Percentiles rank a stretch among this genome's conserved stretches.
phyloP scores from a whole-genome alignment of 2,113 vertebrate genomes.

The Xyrauchen texanus region DNA sequence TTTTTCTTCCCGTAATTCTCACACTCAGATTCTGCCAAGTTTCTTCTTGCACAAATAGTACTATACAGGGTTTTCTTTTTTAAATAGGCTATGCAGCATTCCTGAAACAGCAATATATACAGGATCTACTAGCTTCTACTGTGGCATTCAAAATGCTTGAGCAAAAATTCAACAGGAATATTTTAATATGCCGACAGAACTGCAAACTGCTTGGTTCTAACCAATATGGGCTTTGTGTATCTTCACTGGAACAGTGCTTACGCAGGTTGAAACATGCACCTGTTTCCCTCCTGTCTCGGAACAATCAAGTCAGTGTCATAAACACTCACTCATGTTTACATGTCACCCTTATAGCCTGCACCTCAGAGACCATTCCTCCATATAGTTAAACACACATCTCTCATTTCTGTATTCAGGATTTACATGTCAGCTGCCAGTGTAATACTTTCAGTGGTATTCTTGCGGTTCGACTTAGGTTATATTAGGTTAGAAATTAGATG shows the following conservation, averaged over 20 bases:
- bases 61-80: conserved; percentile 34
- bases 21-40: conserved; percentile 3
- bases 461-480: background rate
- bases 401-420: background rate
- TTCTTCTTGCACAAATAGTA: conserved; percentile 4
- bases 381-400: background rate
- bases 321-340: conserved; percentile 6
- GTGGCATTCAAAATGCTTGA: conserved; percentile 11
- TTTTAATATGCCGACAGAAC: background rate
- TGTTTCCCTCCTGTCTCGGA: conserved; percentile 14
- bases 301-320: conserved; percentile 1
- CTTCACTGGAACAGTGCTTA: background rate
- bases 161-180: background rate
- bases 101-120: conserved; percentile 27
- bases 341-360: conserved; percentile 9
- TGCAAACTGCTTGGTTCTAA: conserved; percentile 4
- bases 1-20: conserved; percentile 15
- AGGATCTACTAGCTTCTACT: conserved; percentile 8
- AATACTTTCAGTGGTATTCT: conserved; percentile 18
- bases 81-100: conserved; percentile 32
- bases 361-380: conserved; percentile 4
- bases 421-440: background rate
- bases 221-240: conserved; percentile 1
- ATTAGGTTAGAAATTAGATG: background rate
- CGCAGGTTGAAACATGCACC: conserved; percentile 44